phyloP scores from a whole-genome alignment of 1,140 invertebrate genomes.

The Eriocheir sinensis region DNA sequence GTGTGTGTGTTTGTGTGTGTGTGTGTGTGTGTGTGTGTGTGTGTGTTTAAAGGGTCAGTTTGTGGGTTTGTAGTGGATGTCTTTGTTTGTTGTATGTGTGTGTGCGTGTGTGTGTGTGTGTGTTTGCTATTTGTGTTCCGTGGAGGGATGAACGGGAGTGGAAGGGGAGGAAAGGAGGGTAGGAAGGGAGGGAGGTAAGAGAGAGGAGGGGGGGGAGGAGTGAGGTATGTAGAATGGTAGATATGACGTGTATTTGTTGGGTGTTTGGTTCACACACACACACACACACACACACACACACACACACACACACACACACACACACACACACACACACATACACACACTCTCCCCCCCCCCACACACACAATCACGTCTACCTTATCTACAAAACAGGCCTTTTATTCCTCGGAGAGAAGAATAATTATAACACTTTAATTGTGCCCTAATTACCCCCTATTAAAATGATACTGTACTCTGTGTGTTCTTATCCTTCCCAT shows the following conservation, averaged over 20 bases:
- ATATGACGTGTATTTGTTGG: too few species aligned
- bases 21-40: background rate
- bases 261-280: background rate
- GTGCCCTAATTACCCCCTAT: background rate
- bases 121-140: too few species aligned
- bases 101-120: too few species aligned
- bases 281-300: background rate
- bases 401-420: background rate
- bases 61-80: too few species aligned
- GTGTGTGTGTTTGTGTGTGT: background rate
- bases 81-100: too few species aligned
- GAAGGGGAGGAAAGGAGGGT: background rate
- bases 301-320: slow-evolving; percentile 1
- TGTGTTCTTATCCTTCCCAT: too few species aligned
- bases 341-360: background rate
- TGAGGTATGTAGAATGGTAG: too few species aligned
- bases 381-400: background rate
- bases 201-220: too few species aligned
- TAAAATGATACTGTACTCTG: background rate
- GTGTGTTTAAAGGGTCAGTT: too few species aligned
- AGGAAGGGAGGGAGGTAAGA: too few species aligned
- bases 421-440: background rate
- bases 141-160: background rate
- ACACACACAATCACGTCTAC: background rate
- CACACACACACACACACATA: slow-evolving; percentile 9